phyloP scores from a whole-genome alignment of 2,888 invertebrate species.

The Catonia carolina region DNA sequence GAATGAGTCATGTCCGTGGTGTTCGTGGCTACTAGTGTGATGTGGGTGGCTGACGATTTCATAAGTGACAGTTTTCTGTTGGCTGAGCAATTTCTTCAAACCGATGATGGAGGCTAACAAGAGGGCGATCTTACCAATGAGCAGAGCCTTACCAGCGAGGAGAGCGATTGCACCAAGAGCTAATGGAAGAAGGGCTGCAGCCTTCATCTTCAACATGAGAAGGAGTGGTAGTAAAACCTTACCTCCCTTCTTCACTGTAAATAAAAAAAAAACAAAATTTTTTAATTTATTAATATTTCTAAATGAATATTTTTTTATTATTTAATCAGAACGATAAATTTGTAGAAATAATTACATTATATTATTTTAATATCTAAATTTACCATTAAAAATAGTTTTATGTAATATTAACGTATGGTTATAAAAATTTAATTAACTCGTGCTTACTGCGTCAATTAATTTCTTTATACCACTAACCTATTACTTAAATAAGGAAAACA shows the following conservation, averaged over 20 bases:
- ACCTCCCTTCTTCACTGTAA: conserved; percentile 53
- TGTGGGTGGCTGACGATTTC: conserved; percentile 82
- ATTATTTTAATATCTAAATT: too few relatives aligned
- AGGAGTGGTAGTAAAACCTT: conserved; percentile 72
- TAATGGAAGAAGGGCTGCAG: conserved; percentile 70
- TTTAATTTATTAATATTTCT: too few relatives aligned
- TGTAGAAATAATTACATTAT: too few relatives aligned
- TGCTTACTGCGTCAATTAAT: too few relatives aligned
- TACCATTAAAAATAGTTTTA: too few relatives aligned
- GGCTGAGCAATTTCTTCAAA: conserved; percentile 70
- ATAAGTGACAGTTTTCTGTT: conserved; percentile 80
- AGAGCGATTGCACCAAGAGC: conserved; percentile 75
- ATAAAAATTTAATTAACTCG: too few relatives aligned
- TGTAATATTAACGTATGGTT: too few relatives aligned
- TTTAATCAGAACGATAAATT: too few relatives aligned
- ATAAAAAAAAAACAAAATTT: conserved; percentile 10
- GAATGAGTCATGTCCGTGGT: conserved; percentile 59
- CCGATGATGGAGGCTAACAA: conserved; percentile 78
- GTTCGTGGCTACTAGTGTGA: conserved; percentile 61
- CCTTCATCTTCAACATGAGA: conserved; percentile 67
- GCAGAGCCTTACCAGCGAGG: conserved; percentile 76
- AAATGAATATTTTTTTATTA: too few relatives aligned
- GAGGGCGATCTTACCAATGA: conserved; percentile 78
- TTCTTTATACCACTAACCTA: too few relatives aligned
- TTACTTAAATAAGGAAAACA: too few relatives aligned